Percentiles rank a stretch among this genome's conserved stretches.
Evolutionary conservation across 2,888 invertebrate species (phyloP).

Genomic region (Parochlus steinenii): DNA sequence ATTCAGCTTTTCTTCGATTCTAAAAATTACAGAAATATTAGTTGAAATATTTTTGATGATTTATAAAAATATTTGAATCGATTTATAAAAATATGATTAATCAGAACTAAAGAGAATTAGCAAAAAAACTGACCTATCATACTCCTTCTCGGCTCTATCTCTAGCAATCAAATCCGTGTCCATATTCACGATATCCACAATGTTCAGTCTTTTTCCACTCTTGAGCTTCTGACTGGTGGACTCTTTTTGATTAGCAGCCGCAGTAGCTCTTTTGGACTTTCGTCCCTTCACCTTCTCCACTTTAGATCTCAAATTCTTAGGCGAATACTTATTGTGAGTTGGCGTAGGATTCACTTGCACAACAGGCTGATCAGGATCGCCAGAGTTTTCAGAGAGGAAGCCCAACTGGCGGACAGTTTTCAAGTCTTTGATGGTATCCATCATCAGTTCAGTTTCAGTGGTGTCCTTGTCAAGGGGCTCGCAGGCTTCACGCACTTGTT

Average conservation of each 20-base stretch:
- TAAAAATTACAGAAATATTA: too few species aligned
- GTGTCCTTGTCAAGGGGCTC: not conserved
- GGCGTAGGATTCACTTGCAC: conserved; percentile 1
- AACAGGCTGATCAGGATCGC: conserved; percentile 3
- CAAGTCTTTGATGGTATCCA: conserved; percentile 4
- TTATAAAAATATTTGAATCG: too few species aligned
- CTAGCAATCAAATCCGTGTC: conserved; percentile 31
- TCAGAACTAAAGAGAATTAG: too few species aligned
- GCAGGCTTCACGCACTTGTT: conserved; percentile 2
- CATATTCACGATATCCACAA: conserved; percentile 28
- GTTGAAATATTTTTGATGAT: too few species aligned
- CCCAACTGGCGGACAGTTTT: conserved; percentile 9
- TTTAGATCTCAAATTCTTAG: conserved; percentile 46
- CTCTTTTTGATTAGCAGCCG: conserved; percentile 5
- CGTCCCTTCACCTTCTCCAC: conserved; percentile 9
- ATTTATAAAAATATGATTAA: too few species aligned
- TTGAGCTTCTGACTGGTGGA: conserved; percentile 19
- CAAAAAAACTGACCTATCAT: conserved; percentile 14
- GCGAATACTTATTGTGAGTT: conserved; percentile 28
- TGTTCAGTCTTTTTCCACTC: conserved; percentile 26
- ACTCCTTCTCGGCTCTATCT: conserved; percentile 30
- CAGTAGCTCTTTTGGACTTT: not conserved
- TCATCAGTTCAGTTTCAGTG: conserved; percentile 9
- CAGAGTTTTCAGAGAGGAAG: conserved; percentile 6
- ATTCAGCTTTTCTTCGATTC: conserved; percentile 8